A percentile compares a stretch with the other conserved stretches of the same genome.
These are phyloP conservation scores for Eulithis testata DNA, from an alignment of 2,888 invertebrate genomes.

Conservation along the genomic window DNA sequence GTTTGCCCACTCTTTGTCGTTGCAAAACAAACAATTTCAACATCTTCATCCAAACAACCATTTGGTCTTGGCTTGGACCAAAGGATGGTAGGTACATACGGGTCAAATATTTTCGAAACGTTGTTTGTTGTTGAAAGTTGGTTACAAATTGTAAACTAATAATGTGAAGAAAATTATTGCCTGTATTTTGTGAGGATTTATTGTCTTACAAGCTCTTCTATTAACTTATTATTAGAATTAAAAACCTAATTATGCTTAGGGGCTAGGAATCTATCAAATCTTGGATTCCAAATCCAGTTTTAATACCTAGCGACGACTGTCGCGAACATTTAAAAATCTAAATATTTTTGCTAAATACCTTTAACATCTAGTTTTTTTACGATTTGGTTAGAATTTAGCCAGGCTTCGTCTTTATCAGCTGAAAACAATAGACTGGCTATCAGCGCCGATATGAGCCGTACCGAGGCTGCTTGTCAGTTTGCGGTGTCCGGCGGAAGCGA, in stretches of 20 bases:
- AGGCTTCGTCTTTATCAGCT: constrained; percentile 4
- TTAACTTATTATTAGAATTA: constrained; percentile 32
- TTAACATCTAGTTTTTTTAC: neutral
- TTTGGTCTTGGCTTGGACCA: too few relatives aligned
- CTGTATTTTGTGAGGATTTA: constrained; percentile 33
- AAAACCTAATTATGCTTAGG: neutral
- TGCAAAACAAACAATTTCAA: constrained; percentile 10
- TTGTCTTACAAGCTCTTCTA: constrained; percentile 34
- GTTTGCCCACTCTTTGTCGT: constrained; percentile 11
- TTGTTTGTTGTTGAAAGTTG: too few relatives aligned
- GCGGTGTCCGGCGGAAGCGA: constrained; percentile 79
- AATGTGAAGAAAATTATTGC: constrained; percentile 30
- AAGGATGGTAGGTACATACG: too few relatives aligned
- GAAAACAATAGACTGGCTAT: constrained; percentile 26
- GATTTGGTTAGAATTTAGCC: neutral
- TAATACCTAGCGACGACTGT: neutral
- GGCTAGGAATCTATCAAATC: too few relatives aligned
- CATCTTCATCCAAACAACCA: neutral
- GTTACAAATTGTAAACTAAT: constrained; percentile 2
- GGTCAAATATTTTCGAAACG: too few relatives aligned
- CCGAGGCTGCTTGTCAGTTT: constrained; percentile 37
- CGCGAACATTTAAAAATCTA: neutral
- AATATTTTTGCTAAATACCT: neutral
- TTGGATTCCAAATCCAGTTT: neutral
- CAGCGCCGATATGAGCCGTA: constrained; percentile 23